These are phyloP conservation scores for Encarsia formosa DNA, from an alignment of 2,888 invertebrate species.

Conservation along the genomic window DNA sequence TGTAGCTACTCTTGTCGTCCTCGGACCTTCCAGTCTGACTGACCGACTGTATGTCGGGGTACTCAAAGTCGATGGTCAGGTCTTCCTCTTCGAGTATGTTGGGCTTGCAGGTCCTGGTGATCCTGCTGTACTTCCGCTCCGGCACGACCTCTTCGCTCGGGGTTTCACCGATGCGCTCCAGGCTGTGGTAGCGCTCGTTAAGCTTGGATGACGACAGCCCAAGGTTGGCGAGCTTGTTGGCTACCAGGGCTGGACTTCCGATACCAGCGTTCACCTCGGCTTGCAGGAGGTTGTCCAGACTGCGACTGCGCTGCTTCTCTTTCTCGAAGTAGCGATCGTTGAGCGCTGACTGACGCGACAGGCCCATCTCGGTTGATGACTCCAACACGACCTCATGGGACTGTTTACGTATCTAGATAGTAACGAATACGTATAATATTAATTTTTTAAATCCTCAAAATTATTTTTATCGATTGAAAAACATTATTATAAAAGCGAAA, in stretches of 20 bases:
- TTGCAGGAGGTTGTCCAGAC: slow-evolving; percentile 75
- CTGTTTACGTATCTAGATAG: slow-evolving; percentile 59
- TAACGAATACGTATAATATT: background rate
- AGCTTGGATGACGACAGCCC: slow-evolving; percentile 81
- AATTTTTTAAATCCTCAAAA: background rate
- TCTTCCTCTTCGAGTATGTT: slow-evolving; percentile 49
- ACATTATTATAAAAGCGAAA: too few relatives aligned
- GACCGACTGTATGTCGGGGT: slow-evolving; percentile 57
- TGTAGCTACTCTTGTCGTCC: slow-evolving; percentile 54
- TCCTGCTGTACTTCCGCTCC: slow-evolving; percentile 52
- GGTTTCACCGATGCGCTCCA: slow-evolving; percentile 57
- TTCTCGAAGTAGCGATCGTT: slow-evolving; percentile 85
- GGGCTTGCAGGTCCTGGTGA: slow-evolving; percentile 49
- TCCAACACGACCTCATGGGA: slow-evolving; percentile 65
- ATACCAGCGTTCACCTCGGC: slow-evolving; percentile 49
- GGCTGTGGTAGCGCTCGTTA: slow-evolving; percentile 85
- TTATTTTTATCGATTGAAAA: too few relatives aligned
- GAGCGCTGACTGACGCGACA: slow-evolving; percentile 77
- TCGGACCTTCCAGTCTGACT: slow-evolving; percentile 52
- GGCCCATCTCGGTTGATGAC: slow-evolving; percentile 47
- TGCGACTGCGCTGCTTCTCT: slow-evolving; percentile 76
- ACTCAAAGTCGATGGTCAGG: slow-evolving; percentile 61
- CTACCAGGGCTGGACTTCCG: slow-evolving; percentile 49
- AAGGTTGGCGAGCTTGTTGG: slow-evolving; percentile 62
- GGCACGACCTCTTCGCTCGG: slow-evolving; percentile 46